Evolutionary conservation across 2,797 vertebrate species (phyloP), one percentile per base, ranked within the genome.

Genomic region (Bufotes viridis): DNA sequence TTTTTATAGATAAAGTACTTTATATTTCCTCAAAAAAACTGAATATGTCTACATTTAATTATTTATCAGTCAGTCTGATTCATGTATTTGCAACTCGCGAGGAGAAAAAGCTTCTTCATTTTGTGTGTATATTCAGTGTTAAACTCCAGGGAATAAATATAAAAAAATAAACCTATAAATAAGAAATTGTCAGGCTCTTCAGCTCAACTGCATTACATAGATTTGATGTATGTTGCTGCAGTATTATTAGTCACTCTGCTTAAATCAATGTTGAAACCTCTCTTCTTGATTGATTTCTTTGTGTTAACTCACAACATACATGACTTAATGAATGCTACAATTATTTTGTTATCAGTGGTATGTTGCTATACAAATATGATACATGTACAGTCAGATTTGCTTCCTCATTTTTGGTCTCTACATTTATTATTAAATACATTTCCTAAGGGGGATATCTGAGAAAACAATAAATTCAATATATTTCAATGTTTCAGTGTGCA

Each of bases 81-180:
- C 69, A 88, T 91, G 91, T 91, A 89, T 92, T 88, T 91, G 70
- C n/a, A n/a, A n/a, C n/a, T n/a, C n/a, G n/a, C 55, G 24, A 85
- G 87, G 49, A 82, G 90, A 69, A 61, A 78, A 88, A 84, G 75
- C 87, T 90, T 87, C 91, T 92, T 91, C 91, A 86, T 91, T 34
- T 92, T 91, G 81, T 81, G 4, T 89, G 87, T 90, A 78, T 91
- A 91, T 90, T 85, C 83, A 91, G 20, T 34, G 70, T 88, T 91
- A 86, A 57, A 69, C 87, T 92, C 90, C 0, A 24, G 90, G 92
- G 93, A 93, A 89, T 72, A 86, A 92, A 89, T 89, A 89, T 89
- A 92, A 93, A 94, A 92, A 95, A 96, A 94, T 95, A 95, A 94
- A 92, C 84, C 93, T 91, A 94, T 96, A 96, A 95, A 96, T 96